phyloP scores from a whole-genome alignment of 1,140 invertebrate genomes.

The Conus betulinus region DNA sequence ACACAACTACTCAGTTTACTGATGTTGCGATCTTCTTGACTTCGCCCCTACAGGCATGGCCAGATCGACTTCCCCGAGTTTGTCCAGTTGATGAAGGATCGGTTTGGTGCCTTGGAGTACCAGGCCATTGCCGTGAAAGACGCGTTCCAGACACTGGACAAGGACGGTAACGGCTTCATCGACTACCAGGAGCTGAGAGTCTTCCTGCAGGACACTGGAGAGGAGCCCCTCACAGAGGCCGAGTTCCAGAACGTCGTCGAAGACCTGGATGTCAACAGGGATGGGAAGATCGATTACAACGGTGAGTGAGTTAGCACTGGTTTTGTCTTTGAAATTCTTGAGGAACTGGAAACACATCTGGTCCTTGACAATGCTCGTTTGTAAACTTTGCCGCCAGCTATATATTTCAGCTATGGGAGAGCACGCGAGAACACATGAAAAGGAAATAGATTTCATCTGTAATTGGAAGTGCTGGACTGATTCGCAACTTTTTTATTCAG shows the following conservation, averaged over 20 bases:
- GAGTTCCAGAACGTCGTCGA: slow-evolving; percentile 95
- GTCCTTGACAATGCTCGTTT: too few relatives aligned
- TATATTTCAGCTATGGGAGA: too few relatives aligned
- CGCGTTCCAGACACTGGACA: slow-evolving; percentile 98
- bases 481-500: too few relatives aligned
- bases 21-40: too few relatives aligned
- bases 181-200: slow-evolving; percentile 49
- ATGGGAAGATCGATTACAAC: slow-evolving; percentile 74
- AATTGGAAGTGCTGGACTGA: too few relatives aligned
- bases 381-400: too few relatives aligned
- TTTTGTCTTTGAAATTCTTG: too few relatives aligned
- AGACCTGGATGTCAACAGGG: slow-evolving; percentile 91
- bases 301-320: background rate
- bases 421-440: too few relatives aligned
- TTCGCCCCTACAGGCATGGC: slow-evolving; percentile 33
- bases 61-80: slow-evolving; percentile 83
- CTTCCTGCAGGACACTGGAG: slow-evolving; percentile 94
- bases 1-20: background rate
- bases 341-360: too few relatives aligned
- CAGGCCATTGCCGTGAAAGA: slow-evolving; percentile 97
- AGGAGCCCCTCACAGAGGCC: slow-evolving; percentile 87
- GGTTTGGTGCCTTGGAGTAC: slow-evolving; percentile 99
- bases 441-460: too few relatives aligned
- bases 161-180: slow-evolving; percentile 92
- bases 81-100: slow-evolving; percentile 94